Evolutionary conservation across 2,797 vertebrate genomes (phyloP).

Genomic region (Malacoctenus gilli): DNA sequence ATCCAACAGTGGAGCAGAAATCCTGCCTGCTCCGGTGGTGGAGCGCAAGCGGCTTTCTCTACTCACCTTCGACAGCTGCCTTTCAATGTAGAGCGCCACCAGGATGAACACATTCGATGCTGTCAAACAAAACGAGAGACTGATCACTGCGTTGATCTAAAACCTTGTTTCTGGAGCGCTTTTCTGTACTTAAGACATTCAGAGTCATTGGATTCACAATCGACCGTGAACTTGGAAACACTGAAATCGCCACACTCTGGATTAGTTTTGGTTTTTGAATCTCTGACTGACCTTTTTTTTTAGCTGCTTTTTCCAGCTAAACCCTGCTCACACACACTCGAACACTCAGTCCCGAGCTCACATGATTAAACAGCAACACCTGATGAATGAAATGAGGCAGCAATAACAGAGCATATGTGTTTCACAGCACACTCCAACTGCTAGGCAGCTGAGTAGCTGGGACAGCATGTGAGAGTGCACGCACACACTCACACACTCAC

Average conservation of each 20-base stretch:
- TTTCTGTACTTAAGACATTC: too few relatives aligned
- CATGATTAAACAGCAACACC: constrained; percentile 49
- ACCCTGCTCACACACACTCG: background rate
- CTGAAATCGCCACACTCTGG: too few relatives aligned
- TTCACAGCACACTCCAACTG: constrained; percentile 49
- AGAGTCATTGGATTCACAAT: too few relatives aligned
- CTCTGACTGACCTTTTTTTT: too few relatives aligned
- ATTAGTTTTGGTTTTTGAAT: too few relatives aligned
- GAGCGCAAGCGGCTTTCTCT: constrained; percentile 10
- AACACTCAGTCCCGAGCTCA: background rate
- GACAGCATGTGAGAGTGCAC: background rate
- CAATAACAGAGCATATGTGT: constrained; percentile 56
- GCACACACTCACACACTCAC: background rate
- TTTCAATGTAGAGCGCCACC: constrained; percentile 81
- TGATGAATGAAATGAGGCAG: constrained; percentile 58
- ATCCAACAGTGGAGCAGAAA: constrained; percentile 38
- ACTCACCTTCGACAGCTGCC: constrained; percentile 82
- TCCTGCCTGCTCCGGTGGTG: constrained; percentile 9
- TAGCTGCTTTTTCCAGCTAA: constrained; percentile 17
- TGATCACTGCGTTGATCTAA: constrained; percentile 11
- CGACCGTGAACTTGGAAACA: too few relatives aligned
- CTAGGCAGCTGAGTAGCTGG: constrained; percentile 20
- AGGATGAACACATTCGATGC: constrained; percentile 80
- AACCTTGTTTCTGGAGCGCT: too few relatives aligned
- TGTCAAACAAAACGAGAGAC: constrained; percentile 61